These are phyloP conservation scores for Halocaridina rubra DNA, from an alignment of 2,888 invertebrate species.

Conservation along the genomic window DNA sequence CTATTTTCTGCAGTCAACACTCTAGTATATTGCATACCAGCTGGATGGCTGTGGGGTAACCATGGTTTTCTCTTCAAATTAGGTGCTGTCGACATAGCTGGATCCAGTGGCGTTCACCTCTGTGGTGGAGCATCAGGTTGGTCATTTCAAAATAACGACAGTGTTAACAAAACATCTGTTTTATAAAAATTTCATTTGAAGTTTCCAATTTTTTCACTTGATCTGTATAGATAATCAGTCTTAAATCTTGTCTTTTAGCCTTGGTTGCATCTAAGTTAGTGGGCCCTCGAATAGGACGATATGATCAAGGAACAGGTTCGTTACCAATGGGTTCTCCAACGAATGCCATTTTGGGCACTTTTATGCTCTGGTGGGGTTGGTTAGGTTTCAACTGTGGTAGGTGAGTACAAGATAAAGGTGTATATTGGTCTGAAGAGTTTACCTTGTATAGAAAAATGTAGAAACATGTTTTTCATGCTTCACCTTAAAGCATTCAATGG, in stretches of 20 bases:
- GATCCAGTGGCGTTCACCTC: conserved; percentile 88
- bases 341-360: conserved; percentile 90
- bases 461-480: no score
- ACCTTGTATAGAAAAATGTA: no score
- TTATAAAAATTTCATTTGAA: background rate
- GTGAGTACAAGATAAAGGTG: conserved; percentile 64
- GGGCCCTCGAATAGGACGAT: conserved; percentile 85
- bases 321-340: conserved; percentile 88
- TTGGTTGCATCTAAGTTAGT: conserved; percentile 90
- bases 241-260: conserved; percentile 74
- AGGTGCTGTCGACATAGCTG: conserved; percentile 92
- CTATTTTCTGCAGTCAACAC: conserved; percentile 90
- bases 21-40: conserved; percentile 89
- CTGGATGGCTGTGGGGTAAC: conserved; percentile 91
- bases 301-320: conserved; percentile 80
- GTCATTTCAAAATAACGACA: background rate
- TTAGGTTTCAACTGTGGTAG: conserved; percentile 94
- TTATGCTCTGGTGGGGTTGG: conserved; percentile 98
- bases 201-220: no score
- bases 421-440: no score
- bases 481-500: no score
- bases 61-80: conserved; percentile 86
- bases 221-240: no score
- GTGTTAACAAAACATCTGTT: background rate
- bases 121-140: conserved; percentile 76